Base-by-base conservation (phyloP, 2,888 invertebrate genomes). In the Orchestes rusci region DNA sequence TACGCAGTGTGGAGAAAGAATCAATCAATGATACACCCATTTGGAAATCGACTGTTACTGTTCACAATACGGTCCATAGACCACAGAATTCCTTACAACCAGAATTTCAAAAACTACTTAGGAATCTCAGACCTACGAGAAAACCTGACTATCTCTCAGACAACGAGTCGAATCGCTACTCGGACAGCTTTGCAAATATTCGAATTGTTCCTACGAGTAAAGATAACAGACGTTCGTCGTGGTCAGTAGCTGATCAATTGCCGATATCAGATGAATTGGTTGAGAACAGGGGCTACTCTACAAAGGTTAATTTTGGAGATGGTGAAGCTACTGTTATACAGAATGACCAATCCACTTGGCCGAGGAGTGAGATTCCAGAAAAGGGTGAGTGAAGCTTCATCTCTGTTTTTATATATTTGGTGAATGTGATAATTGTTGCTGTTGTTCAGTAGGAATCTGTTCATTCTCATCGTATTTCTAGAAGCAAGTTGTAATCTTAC, bases 281-380 rank as follows among this genome's bases (percentile, higher is more conserved):
- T 31, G 55, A 53, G 12, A 65, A 64, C 53, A 72, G 66, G 55
- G 74, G 74, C 10, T 78, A 74, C 59, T 78, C 77, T 0, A 78
- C 78, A 1, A 76, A 74, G 59, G 73, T 79, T 40, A 76, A 77
- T 61, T 69, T 72, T 51, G 70, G 70, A 4, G 61, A 67, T 40
- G 70, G 69, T 2, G 68, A 70, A 49, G 66, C 69, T 1, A 69
- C 65, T 3, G 68, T 71, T 13, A 63, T 72, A 17, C 67, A 67
- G 52, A 67, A 59, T 50, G 58, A 56, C n/a, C 57, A 59, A 50
- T 55, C 61, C 4, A 62, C 61, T 19, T 66, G 66, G 66, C 62
- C 63, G 18, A 53, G 60, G 43, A 55, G 52, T 43, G 66, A 67
- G 44, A 64, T 62, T 48, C 49, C 51, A 45, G 54, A 51, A 34